These are phyloP conservation scores for Zaprionus ornatus DNA, from an alignment of 1,140 invertebrate genomes.

Conservation along the genomic window DNA sequence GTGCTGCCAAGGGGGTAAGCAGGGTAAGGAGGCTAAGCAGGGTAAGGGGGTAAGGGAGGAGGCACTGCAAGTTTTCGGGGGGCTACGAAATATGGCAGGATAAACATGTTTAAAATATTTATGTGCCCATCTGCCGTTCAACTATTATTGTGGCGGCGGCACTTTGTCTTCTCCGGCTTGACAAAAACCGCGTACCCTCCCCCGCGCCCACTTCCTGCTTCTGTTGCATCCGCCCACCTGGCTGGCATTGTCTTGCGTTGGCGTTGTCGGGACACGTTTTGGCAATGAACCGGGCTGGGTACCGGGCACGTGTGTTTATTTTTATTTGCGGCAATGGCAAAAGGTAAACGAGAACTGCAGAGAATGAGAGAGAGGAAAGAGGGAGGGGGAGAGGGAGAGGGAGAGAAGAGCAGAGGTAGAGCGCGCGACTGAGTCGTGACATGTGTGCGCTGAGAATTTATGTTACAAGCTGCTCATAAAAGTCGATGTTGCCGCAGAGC, in stretches of 20 bases:
- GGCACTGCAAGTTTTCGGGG: not conserved
- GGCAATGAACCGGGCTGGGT: slow-evolving; percentile 61
- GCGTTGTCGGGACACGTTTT: slow-evolving; percentile 58
- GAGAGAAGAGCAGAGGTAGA: not conserved
- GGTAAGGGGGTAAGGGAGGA: not conserved
- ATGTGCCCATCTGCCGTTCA: slow-evolving; percentile 47
- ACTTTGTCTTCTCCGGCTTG: slow-evolving; percentile 59
- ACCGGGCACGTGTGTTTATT: slow-evolving; percentile 69
- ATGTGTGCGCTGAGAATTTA: slow-evolving; percentile 52
- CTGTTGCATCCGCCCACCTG: slow-evolving; percentile 10
- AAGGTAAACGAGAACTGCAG: slow-evolving; percentile 30
- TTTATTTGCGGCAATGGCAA: slow-evolving; percentile 63
- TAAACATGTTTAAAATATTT: slow-evolving; percentile 75
- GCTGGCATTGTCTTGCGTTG: slow-evolving; percentile 34
- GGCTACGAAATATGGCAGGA: slow-evolving; percentile 48
- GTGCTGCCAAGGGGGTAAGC: not conserved
- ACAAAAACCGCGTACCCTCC: slow-evolving; percentile 50
- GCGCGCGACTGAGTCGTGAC: not conserved
- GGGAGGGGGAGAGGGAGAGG: slow-evolving; percentile 1
- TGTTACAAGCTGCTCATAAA: slow-evolving; percentile 68
- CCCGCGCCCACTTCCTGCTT: not conserved
- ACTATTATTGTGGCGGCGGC: slow-evolving; percentile 68
- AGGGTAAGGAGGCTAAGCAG: too few species aligned
- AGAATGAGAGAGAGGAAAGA: not conserved
- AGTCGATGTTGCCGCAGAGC: slow-evolving; percentile 44